Conservation (phyloP, 1,140 invertebrate species). For the Hyposmocoma kahamanoa region DNA sequence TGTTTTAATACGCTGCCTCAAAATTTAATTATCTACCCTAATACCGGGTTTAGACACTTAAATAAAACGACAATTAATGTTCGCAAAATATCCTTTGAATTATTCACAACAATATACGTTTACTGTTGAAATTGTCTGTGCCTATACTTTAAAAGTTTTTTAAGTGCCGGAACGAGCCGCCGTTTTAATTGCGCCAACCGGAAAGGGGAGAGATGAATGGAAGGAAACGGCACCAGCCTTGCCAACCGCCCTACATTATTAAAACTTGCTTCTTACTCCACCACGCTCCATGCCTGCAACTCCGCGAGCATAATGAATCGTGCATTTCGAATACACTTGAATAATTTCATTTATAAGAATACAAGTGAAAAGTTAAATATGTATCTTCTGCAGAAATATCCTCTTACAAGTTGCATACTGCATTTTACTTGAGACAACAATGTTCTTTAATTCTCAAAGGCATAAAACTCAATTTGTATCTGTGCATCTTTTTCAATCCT, state of each 20-base stretch:
- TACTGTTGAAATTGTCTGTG: conserved; percentile 52
- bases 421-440: no score
- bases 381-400: no score
- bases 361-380: background rate
- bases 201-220: conserved; percentile 68
- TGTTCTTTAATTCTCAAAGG: conserved; percentile 2
- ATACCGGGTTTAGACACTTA: background rate
- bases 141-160: conserved; percentile 66
- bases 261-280: conserved; percentile 59
- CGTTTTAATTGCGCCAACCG: conserved; percentile 67
- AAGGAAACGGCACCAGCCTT: conserved; percentile 55
- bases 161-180: conserved; percentile 64
- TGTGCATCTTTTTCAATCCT: background rate
- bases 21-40: background rate
- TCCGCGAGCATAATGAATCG: conserved; percentile 37
- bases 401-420: no score
- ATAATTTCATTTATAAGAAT: conserved; percentile 24
- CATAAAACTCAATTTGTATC: conserved; percentile 1
- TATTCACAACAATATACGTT: conserved; percentile 27
- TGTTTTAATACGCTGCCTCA: background rate
- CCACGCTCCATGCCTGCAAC: conserved; percentile 37
- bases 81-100: background rate
- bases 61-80: background rate
- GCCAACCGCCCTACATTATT: conserved; percentile 65
- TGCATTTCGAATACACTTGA: conserved; percentile 33